A percentile compares a stretch with the other conserved stretches of the same genome.
Evolutionary conservation across 1,140 invertebrate species (phyloP).

Genomic region (Nebria ingens): DNA sequence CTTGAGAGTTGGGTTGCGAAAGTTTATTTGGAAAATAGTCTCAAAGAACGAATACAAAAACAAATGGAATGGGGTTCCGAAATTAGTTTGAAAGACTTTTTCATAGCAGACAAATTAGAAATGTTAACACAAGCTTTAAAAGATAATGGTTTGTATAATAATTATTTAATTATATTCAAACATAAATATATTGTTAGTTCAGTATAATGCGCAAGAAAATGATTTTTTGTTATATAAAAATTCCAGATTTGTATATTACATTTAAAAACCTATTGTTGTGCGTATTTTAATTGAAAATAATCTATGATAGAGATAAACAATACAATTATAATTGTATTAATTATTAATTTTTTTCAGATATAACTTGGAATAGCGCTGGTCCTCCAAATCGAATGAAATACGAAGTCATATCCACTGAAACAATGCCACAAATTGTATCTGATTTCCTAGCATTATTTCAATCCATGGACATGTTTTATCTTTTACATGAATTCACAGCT

Average conservation of each 20-base stretch:
- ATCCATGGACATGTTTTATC: constrained; percentile 41
- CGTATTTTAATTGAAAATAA: neutral
- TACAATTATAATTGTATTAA: neutral
- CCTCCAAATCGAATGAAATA: constrained; percentile 53
- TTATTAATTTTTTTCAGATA: constrained; percentile 21
- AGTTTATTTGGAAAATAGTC: constrained; percentile 38
- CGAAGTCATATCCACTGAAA: constrained; percentile 39
- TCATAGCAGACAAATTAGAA: constrained; percentile 38
- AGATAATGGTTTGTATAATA: constrained; percentile 25
- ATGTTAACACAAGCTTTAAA: constrained; percentile 36
- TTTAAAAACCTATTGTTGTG: neutral
- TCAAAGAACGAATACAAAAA: constrained; percentile 40
- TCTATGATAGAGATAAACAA: constrained; percentile 3
- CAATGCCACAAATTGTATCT: constrained; percentile 36
- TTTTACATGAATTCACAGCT: constrained; percentile 53
- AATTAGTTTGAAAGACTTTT: constrained; percentile 43
- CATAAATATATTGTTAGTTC: no score
- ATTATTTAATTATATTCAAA: no score
- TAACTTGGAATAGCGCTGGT: constrained; percentile 46
- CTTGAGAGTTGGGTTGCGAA: constrained; percentile 38
- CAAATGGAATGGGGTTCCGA: constrained; percentile 47
- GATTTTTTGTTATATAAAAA: no score
- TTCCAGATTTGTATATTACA: constrained; percentile 6
- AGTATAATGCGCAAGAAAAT: no score
- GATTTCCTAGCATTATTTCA: constrained; percentile 40